phyloP scores from a whole-genome alignment of 2,113 vertebrate species.

The Lichenostomus cassidix region DNA sequence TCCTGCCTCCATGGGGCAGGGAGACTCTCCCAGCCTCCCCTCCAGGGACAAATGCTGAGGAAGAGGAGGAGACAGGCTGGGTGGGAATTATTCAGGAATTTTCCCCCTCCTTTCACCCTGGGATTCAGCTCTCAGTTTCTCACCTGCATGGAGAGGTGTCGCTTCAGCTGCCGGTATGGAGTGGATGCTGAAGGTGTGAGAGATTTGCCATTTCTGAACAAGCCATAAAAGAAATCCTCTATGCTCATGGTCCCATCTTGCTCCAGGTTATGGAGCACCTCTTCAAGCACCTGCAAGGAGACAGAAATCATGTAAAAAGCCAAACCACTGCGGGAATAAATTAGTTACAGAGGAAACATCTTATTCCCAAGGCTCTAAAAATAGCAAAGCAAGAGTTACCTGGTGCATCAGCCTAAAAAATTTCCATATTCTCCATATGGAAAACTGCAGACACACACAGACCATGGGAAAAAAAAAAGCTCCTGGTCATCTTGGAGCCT shows the following conservation, averaged over 20 bases:
- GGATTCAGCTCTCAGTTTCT: background rate
- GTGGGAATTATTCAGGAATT: background rate
- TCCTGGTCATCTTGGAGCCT: background rate
- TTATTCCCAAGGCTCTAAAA: background rate
- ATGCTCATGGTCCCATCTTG: slow-evolving; percentile 82
- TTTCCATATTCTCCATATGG: background rate
- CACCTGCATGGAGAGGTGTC: slow-evolving; percentile 93
- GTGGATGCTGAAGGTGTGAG: slow-evolving; percentile 87
- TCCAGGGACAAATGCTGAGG: background rate
- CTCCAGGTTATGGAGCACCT: slow-evolving; percentile 76
- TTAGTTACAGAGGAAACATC: background rate
- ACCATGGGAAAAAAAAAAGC: background rate
- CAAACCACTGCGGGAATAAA: fast-evolving
- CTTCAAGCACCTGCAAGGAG: slow-evolving; percentile 76
- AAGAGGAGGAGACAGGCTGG: background rate
- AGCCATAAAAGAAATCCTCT: slow-evolving; percentile 85
- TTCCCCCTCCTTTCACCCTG: background rate
- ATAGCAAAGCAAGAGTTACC: background rate
- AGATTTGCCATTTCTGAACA: slow-evolving; percentile 80
- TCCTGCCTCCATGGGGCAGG: background rate
- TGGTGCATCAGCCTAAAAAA: background rate
- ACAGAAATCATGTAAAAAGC: background rate
- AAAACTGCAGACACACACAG: fast-evolving
- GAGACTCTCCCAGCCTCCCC: background rate
- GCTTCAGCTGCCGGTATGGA: slow-evolving; percentile 90